phyloP scores from a whole-genome alignment of 92 coral and sea anemone species.

The Palythoa caribaeorum region DNA sequence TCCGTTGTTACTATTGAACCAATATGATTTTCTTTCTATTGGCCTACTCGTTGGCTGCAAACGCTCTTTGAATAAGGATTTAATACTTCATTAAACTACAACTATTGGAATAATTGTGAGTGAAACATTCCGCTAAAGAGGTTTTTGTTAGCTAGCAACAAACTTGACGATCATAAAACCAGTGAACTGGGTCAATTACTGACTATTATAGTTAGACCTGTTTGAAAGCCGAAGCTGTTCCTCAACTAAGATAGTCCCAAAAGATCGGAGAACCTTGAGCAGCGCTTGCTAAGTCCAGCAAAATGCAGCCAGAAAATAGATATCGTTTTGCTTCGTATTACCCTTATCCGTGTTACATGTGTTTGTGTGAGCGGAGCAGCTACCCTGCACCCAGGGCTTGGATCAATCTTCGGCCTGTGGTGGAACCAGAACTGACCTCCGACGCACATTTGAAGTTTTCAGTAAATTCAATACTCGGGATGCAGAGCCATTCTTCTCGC shows the following conservation, averaged over 20 bases:
- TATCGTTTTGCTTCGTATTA: slow-evolving; percentile 26
- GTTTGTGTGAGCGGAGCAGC: slow-evolving; percentile 35
- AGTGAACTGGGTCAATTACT: slow-evolving; percentile 34
- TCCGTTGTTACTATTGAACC: slow-evolving; percentile 9
- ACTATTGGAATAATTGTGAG: slow-evolving; percentile 52
- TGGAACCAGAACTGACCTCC: neutral
- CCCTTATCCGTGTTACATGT: slow-evolving; percentile 33
- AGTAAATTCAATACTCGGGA: slow-evolving; percentile 38
- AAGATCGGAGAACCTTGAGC: neutral
- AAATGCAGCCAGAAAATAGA: slow-evolving; percentile 38
- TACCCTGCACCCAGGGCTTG: slow-evolving; percentile 13
- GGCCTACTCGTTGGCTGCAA: slow-evolving; percentile 11
- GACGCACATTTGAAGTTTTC: slow-evolving; percentile 48
- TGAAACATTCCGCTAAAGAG: slow-evolving; percentile 37
- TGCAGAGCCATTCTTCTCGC: slow-evolving; percentile 18
- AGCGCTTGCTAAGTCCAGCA: neutral
- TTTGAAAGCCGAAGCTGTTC: slow-evolving; percentile 1
- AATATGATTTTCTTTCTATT: slow-evolving; percentile 6
- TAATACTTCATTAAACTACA: slow-evolving; percentile 48
- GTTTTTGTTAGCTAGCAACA: slow-evolving; percentile 46
- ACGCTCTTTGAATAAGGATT: slow-evolving; percentile 17
- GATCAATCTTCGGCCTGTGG: slow-evolving; percentile 22
- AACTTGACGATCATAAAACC: slow-evolving; percentile 30
- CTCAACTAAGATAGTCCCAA: neutral
- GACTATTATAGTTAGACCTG: neutral